Evolutionary conservation across 2,113 vertebrate genomes (phyloP).

Genomic region (Takifugu flavidus): DNA sequence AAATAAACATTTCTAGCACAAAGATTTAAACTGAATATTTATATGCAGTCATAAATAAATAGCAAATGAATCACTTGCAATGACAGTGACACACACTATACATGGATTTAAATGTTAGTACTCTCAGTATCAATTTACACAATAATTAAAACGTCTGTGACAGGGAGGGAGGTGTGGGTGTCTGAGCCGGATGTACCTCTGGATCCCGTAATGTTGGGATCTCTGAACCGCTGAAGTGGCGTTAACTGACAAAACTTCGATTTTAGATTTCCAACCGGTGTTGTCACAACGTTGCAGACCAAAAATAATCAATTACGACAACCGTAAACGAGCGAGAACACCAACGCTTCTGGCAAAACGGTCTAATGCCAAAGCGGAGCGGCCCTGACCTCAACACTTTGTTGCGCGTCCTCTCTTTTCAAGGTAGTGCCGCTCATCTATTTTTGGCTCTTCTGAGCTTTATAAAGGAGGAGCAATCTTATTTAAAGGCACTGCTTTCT

Average conservation of each 20-base stretch:
- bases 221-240: not conserved
- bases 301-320: no score
- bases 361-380: not conserved
- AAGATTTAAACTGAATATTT: conserved; percentile 35
- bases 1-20: conserved; percentile 54
- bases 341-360: no score
- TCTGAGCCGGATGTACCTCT: not conserved
- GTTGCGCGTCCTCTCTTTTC: conserved; percentile 8
- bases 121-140: conserved; percentile 30
- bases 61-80: conserved; percentile 51
- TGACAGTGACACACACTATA: conserved; percentile 42
- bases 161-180: not conserved
- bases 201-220: not conserved
- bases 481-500: conserved; percentile 50
- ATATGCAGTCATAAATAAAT: conserved; percentile 65
- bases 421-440: conserved; percentile 25
- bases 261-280: no score
- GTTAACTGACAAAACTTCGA: no score
- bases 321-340: no score
- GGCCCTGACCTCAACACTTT: conserved; percentile 31
- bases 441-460: conserved; percentile 39
- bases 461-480: conserved; percentile 39
- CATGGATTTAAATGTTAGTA: conserved; percentile 52
- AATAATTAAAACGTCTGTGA: conserved; percentile 8
- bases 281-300: no score